phyloP scores from a whole-genome alignment of 2,797 vertebrate species.

The Eleutherodactylus coqui region DNA sequence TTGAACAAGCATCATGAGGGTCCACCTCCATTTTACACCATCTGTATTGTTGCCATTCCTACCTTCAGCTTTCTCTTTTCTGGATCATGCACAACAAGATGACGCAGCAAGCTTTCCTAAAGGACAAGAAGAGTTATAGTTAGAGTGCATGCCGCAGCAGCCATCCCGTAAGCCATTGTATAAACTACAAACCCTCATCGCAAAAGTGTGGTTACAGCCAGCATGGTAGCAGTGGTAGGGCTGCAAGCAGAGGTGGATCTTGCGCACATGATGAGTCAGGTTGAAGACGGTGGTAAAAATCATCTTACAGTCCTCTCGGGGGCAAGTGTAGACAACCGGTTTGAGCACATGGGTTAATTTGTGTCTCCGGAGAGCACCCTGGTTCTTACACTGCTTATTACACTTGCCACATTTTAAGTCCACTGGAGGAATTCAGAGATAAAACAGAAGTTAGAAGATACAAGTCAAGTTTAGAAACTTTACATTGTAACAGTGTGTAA shows the following conservation, averaged over 20 bases:
- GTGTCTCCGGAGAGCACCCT: constrained; percentile 73
- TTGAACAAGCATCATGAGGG: too few species aligned
- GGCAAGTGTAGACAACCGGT: constrained; percentile 77
- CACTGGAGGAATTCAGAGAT: constrained; percentile 21
- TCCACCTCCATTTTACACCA: too few species aligned
- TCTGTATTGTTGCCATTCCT: not conserved
- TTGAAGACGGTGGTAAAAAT: constrained; percentile 84
- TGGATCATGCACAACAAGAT: constrained; percentile 77
- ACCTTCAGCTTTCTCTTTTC: constrained; percentile 69
- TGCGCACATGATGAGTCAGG: constrained; percentile 84
- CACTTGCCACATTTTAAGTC: constrained; percentile 72
- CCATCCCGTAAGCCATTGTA: not conserved
- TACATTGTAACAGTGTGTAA: too few species aligned
- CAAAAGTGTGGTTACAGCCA: constrained; percentile 75
- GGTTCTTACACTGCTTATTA: constrained; percentile 74
- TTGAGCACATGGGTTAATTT: constrained; percentile 74
- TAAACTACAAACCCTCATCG: constrained; percentile 76
- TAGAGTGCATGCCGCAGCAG: not conserved
- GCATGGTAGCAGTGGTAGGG: constrained; percentile 78
- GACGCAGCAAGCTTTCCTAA: constrained; percentile 81
- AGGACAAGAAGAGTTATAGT: too few species aligned
- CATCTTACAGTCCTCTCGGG: constrained; percentile 75
- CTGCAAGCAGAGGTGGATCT: constrained; percentile 79
- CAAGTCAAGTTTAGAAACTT: too few species aligned
- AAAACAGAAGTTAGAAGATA: not conserved